A percentile compares a stretch with the other conserved stretches of the same genome.
These are phyloP conservation scores for Panorpa germanica DNA, from an alignment of 2,888 invertebrate species.

Conservation along the genomic window DNA sequence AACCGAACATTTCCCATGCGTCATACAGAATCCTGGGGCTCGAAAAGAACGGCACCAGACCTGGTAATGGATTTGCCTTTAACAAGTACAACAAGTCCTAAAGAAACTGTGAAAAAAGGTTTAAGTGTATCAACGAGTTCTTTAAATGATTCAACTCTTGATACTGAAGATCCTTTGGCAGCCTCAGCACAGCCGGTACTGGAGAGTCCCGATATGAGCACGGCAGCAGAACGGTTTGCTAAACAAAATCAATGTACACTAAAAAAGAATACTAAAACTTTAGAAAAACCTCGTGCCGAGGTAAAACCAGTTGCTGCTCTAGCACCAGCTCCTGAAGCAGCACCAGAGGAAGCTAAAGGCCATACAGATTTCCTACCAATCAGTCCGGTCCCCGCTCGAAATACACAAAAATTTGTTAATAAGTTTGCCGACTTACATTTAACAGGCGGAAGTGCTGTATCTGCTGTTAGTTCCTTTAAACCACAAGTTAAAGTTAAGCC, in stretches of 20 bases:
- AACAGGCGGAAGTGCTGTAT: conserved; percentile 30
- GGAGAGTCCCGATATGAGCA: conserved; percentile 45
- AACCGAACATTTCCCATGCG: conserved; percentile 20
- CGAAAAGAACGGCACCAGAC: conserved; percentile 45
- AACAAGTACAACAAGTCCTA: conserved; percentile 22
- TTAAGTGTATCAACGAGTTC: neutral
- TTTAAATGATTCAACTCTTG: neutral
- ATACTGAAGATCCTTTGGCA: neutral
- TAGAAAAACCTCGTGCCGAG: conserved; percentile 13
- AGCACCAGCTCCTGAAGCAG: conserved; percentile 3
- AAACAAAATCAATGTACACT: conserved; percentile 61
- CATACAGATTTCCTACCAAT: too few species aligned
- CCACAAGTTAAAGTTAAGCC: conserved; percentile 68
- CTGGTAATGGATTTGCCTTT: conserved; percentile 69
- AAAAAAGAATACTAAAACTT: conserved; percentile 41
- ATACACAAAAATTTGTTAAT: conserved; percentile 40
- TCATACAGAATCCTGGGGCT: conserved; percentile 21
- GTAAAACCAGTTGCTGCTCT: conserved; percentile 11
- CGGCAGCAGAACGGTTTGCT: conserved; percentile 59
- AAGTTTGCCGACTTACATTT: conserved; percentile 44
- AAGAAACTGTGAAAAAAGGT: conserved; percentile 14
- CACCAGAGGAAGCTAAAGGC: too few species aligned
- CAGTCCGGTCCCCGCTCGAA: conserved; percentile 34
- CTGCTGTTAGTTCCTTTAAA: conserved; percentile 29
- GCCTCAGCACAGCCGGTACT: conserved; percentile 13